These are phyloP conservation scores for Blomia tropicalis DNA, from an alignment of 2,888 invertebrate species.

Conservation along the genomic window DNA sequence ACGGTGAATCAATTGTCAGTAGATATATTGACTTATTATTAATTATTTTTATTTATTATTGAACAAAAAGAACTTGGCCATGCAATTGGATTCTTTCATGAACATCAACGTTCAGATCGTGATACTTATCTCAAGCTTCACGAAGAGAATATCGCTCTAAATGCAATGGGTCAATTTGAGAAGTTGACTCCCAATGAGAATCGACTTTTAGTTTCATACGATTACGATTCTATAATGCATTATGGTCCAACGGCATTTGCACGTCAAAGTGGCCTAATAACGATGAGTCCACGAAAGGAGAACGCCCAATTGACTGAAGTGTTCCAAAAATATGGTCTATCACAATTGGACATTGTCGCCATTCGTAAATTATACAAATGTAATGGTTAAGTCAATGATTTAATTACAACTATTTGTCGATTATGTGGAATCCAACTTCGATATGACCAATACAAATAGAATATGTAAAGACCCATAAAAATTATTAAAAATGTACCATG, in stretches of 20 bases:
- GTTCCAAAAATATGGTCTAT: conserved; percentile 27
- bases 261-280: conserved; percentile 22
- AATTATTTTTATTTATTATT: too few species aligned
- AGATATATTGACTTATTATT: too few species aligned
- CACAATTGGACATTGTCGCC: conserved; percentile 25
- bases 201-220: conserved; percentile 25
- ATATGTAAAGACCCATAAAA: not conserved
- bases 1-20: too few species aligned
- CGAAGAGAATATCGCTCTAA: not conserved
- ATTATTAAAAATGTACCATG: not conserved
- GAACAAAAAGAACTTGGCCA: conserved; percentile 24
- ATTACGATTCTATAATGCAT: conserved; percentile 29
- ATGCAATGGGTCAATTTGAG: conserved; percentile 21
- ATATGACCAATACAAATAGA: not conserved
- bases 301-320: conserved; percentile 26
- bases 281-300: conserved; percentile 26
- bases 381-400: not conserved
- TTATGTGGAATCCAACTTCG: not conserved
- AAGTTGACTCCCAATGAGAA: conserved; percentile 24
- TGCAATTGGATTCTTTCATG: conserved; percentile 26
- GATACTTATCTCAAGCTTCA: conserved; percentile 23
- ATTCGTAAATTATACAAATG: conserved; percentile 28
- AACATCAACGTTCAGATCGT: conserved; percentile 25
- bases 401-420: not conserved
- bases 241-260: conserved; percentile 29